Percentiles rank a stretch among this genome's conserved stretches.
These are phyloP conservation scores for Datnioides undecimradiatus DNA, from an alignment of 2,113 vertebrate genomes.

Conservation along the genomic window DNA sequence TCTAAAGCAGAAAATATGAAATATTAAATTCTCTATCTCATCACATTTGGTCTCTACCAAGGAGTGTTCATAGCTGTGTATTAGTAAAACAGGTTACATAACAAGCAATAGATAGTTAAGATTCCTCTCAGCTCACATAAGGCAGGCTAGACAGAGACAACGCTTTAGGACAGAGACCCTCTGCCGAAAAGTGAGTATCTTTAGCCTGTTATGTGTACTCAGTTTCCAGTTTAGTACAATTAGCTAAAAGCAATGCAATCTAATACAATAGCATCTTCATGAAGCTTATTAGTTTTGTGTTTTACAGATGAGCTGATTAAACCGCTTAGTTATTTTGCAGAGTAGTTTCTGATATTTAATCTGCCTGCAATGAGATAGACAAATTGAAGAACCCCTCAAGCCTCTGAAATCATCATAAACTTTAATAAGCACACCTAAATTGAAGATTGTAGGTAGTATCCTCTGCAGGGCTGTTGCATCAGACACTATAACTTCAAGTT, in stretches of 20 bases:
- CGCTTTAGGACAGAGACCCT: conserved; percentile 18
- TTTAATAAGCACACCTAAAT: not conserved
- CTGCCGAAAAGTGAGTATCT: conserved; percentile 42
- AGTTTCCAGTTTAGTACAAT: not conserved
- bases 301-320: not conserved
- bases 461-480: not conserved
- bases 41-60: not conserved
- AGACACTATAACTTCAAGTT: not conserved
- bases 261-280: not conserved
- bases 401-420: not conserved
- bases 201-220: not conserved
- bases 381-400: not conserved
- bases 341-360: no score
- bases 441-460: not conserved
- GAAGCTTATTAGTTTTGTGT: not conserved
- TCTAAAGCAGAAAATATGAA: not conserved
- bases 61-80: not conserved
- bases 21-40: not conserved
- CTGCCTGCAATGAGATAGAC: not conserved
- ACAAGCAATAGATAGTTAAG: conserved; percentile 44
- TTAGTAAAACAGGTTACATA: conserved; percentile 59
- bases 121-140: conserved; percentile 48
- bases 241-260: not conserved
- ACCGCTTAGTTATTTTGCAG: not conserved
- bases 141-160: conserved; percentile 9